Evolutionary conservation across 2,797 vertebrate species (phyloP).

Genomic region (Falco novaeseelandiae): DNA sequence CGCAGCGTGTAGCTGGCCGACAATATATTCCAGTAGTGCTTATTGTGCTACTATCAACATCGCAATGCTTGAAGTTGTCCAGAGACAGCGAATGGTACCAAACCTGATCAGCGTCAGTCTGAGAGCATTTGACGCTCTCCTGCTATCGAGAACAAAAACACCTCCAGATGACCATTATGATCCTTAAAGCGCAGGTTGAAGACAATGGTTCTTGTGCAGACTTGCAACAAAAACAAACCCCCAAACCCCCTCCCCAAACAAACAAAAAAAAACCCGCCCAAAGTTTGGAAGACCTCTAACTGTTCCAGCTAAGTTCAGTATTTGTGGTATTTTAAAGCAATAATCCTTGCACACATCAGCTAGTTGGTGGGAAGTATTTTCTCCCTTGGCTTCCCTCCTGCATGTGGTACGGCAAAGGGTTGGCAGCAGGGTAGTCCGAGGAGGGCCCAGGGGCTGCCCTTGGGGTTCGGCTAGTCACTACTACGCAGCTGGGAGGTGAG

Average conservation of each 20-base stretch:
- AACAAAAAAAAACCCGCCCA: no score
- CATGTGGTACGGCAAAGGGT: fast-evolving
- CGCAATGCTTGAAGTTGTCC: not conserved
- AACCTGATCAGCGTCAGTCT: not conserved
- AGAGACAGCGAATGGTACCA: not conserved
- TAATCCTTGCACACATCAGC: not conserved
- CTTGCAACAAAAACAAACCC: fast-evolving
- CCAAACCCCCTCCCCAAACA: no score
- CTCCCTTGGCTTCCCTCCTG: not conserved
- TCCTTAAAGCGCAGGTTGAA: not conserved
- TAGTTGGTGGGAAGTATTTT: not conserved
- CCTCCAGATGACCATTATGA: not conserved
- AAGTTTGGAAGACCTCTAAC: not conserved
- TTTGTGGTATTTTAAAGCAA: not conserved
- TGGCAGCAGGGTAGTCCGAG: not conserved
- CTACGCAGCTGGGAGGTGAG: not conserved
- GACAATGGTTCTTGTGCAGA: not conserved
- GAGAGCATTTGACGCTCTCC: not conserved
- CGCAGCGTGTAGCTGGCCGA: not conserved
- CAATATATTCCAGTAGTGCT: not conserved
- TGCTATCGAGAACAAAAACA: not conserved
- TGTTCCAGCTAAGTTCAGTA: not conserved
- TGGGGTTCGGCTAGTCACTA: not conserved
- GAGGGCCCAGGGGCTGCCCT: not conserved
- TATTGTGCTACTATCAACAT: not conserved